Conservation (phyloP, 2,888 invertebrate genomes). For the Drosophila suboccidentalis region DNA sequence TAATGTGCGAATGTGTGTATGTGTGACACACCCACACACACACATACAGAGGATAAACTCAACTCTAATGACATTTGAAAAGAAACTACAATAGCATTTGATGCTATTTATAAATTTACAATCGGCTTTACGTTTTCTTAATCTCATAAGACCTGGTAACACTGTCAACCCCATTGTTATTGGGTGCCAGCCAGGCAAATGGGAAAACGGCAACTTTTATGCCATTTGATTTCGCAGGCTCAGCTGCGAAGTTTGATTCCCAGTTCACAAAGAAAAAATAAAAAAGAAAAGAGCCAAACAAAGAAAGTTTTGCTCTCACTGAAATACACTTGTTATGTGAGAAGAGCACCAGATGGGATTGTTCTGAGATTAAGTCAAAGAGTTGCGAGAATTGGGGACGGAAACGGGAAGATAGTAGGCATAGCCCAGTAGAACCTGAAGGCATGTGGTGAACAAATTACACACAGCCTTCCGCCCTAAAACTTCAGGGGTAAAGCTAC, state of each 20-base stretch:
- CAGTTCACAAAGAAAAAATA: constrained; percentile 20
- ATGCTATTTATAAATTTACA: constrained; percentile 78
- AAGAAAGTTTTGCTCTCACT: constrained; percentile 68
- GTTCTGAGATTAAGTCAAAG: constrained; percentile 34
- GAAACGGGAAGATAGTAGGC: constrained; percentile 12
- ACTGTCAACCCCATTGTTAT: constrained; percentile 59
- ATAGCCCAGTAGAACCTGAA: too few species aligned
- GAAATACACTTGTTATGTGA: constrained; percentile 52
- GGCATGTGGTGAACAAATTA: too few species aligned
- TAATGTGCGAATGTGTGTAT: constrained; percentile 51
- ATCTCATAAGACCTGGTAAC: constrained; percentile 73
- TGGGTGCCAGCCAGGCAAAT: constrained; percentile 36
- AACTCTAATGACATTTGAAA: constrained; percentile 63
- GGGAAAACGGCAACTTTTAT: constrained; percentile 45
- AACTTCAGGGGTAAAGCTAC: too few species aligned
- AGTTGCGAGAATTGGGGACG: neutral
- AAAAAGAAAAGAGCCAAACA: constrained; percentile 45
- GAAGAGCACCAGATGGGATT: constrained; percentile 54
- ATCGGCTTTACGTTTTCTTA: constrained; percentile 69
- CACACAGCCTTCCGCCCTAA: too few species aligned
- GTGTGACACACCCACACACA: neutral
- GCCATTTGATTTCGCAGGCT: constrained; percentile 71
- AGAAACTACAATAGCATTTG: constrained; percentile 60
- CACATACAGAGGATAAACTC: constrained; percentile 17
- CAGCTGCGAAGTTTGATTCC: constrained; percentile 35